Evolutionary conservation across 1,140 invertebrate genomes (phyloP).

Genomic region (Limonius californicus): DNA sequence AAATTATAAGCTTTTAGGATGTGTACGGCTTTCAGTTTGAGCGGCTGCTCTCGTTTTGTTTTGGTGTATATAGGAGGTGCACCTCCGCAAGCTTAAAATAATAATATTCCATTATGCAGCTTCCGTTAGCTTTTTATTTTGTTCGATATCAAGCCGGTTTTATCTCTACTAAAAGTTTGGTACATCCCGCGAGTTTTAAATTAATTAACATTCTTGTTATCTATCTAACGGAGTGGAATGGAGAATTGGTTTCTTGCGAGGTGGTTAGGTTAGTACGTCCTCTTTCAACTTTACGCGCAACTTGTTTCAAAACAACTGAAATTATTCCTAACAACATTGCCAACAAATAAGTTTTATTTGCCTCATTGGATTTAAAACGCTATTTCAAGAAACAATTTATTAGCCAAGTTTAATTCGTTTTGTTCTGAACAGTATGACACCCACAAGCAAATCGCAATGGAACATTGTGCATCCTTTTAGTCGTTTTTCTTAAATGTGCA

Average conservation of each 20-base stretch:
- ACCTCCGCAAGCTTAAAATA: too few relatives aligned
- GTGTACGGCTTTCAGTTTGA: too few relatives aligned
- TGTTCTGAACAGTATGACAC: neutral
- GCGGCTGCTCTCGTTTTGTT: too few relatives aligned
- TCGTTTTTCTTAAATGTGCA: too few relatives aligned
- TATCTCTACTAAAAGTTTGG: too few relatives aligned
- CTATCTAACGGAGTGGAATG: conserved; percentile 32
- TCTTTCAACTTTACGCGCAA: conserved; percentile 21
- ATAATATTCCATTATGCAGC: too few relatives aligned
- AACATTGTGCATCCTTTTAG: neutral
- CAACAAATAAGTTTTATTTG: conserved; percentile 13
- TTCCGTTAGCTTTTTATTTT: too few relatives aligned
- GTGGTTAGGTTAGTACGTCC: conserved; percentile 17
- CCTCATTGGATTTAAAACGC: conserved; percentile 11
- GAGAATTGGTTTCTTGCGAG: conserved; percentile 32
- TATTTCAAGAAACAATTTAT: conserved; percentile 11
- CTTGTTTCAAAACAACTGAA: conserved; percentile 26
- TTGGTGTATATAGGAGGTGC: too few relatives aligned
- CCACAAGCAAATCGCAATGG: neutral
- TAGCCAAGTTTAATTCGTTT: conserved; percentile 4
- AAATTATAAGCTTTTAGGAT: too few relatives aligned
- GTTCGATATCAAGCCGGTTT: too few relatives aligned
- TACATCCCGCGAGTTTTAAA: conserved; percentile 32
- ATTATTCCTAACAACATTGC: conserved; percentile 25
- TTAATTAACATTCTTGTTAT: conserved; percentile 39